phyloP scores from a whole-genome alignment of 35 echinoderm and acorn worm species.

The Anneissia japonica region DNA sequence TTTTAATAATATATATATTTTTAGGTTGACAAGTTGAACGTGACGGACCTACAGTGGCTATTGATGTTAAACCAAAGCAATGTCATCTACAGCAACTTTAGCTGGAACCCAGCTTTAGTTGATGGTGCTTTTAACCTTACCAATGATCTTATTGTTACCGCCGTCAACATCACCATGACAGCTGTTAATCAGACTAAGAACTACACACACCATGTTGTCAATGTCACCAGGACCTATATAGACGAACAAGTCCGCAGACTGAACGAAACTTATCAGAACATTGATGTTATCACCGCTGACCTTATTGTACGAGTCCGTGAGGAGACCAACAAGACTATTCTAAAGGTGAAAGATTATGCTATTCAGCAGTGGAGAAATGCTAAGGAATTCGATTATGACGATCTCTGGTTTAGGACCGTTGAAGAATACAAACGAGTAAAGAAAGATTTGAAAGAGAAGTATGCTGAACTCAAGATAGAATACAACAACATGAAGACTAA shows the following conservation, averaged over 20 bases:
- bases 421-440: background rate
- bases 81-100: slow-evolving; percentile 94
- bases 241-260: slow-evolving; percentile 8
- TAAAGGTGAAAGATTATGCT: background rate
- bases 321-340: slow-evolving; percentile 1
- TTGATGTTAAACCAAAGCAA: slow-evolving; percentile 80
- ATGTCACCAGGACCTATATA: slow-evolving; percentile 15
- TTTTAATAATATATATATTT: no score
- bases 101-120: slow-evolving; percentile 88
- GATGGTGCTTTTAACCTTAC: slow-evolving; percentile 58
- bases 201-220: slow-evolving; percentile 28
- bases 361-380: background rate
- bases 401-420: background rate
- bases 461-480: background rate
- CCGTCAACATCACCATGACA: slow-evolving; percentile 49
- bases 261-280: background rate
- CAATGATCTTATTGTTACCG: slow-evolving; percentile 27
- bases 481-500: slow-evolving; percentile 10
- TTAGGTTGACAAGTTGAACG: slow-evolving; percentile 50
- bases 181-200: slow-evolving; percentile 42
- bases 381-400: background rate
- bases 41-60: slow-evolving; percentile 62
- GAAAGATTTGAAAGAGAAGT: slow-evolving; percentile 27
- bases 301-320: background rate
- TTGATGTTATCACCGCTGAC: slow-evolving; percentile 2